Percentiles rank a stretch among this genome's conserved stretches.
phyloP scores from a whole-genome alignment of 2,113 vertebrate genomes.

The human region GRCh38 chr2:10848001-10848500 shows the following conservation, averaged over 20 bases:
- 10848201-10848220: too few relatives aligned
- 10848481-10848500: background rate
- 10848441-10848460: background rate
- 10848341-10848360: background rate
- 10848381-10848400: background rate
- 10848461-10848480: background rate
- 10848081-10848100: rapidly evolving
- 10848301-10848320: background rate
- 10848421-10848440: rapidly evolving
- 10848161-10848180: background rate
- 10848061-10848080: rapidly evolving
- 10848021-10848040: rapidly evolving
- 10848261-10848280: background rate
- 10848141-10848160: rapidly evolving
- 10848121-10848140: rapidly evolving
- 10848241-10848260: background rate
- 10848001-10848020: rapidly evolving
- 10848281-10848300: background rate
- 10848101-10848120: background rate
- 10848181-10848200: background rate
- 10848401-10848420: rapidly evolving
- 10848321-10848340: background rate
- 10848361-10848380: background rate
- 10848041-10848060: background rate
- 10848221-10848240: too few relatives aligned